Percentiles rank a stretch among this genome's conserved stretches.
Conservation (phyloP, 2,797 vertebrate species). For the Buphagus erythrorhynchus region DNA sequence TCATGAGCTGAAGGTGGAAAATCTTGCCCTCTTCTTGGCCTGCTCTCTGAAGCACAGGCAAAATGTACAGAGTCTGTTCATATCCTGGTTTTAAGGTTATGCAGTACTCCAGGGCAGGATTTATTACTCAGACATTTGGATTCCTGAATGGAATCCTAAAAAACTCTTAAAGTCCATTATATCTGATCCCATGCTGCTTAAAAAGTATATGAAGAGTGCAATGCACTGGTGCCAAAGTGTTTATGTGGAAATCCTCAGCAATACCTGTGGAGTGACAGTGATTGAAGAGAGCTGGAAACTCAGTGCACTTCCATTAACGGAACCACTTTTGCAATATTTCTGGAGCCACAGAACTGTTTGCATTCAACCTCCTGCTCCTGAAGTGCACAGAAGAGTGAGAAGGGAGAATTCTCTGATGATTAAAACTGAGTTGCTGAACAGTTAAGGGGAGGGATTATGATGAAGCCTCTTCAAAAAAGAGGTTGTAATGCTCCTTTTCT, state of each 20-base stretch:
- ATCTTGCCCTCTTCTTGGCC: not conserved
- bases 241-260: not conserved
- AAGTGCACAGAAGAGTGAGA: not conserved
- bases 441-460: not conserved
- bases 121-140: not conserved
- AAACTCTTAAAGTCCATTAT: not conserved
- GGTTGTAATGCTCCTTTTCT: not conserved
- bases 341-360: not conserved
- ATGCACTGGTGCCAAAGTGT: not conserved
- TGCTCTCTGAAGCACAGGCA: not conserved
- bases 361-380: not conserved
- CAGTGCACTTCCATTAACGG: not conserved
- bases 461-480: not conserved
- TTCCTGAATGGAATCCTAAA: not conserved
- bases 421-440: not conserved
- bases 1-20: not conserved
- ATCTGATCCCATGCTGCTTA: not conserved
- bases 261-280: rapidly evolving
- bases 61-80: rapidly evolving
- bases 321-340: not conserved
- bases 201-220: not conserved
- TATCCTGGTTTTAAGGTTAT: not conserved
- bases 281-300: not conserved
- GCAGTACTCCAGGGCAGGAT: not conserved
- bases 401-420: not conserved